A percentile compares a stretch with the other conserved stretches of the same genome.
Evolutionary conservation across 2,113 vertebrate species (phyloP).

Genomic region (Macaca nemestrina): DNA sequence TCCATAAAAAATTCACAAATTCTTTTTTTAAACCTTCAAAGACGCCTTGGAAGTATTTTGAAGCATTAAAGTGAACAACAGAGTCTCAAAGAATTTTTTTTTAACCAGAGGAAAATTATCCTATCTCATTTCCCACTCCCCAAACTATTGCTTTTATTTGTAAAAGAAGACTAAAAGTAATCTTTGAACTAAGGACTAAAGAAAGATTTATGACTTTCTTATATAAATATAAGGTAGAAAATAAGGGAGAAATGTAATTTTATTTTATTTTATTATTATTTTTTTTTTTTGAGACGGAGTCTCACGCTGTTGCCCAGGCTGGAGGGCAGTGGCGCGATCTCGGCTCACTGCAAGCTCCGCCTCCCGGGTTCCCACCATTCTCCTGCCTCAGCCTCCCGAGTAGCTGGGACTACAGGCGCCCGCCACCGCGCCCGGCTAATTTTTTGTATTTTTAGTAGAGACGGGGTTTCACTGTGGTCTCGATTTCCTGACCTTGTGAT

Average conservation of each 20-base stretch:
- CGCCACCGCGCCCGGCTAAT: no score
- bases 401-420: no score
- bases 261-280: neutral
- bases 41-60: slow-evolving; percentile 7
- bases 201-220: neutral
- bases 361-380: no score
- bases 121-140: neutral
- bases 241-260: neutral
- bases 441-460: no score
- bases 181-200: neutral
- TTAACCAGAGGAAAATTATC: neutral
- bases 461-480: no score
- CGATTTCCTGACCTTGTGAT: no score
- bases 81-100: neutral
- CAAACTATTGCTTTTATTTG: neutral
- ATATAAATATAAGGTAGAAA: neutral
- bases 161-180: slow-evolving; percentile 21
- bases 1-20: neutral
- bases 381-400: no score
- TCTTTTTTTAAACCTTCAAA: neutral
- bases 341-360: no score
- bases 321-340: no score
- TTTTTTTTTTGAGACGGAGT: no score
- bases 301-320: no score
- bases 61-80: neutral